Percentiles rank a stretch among this genome's conserved stretches.
Conservation (phyloP, 2,888 invertebrate genomes). For the Drosophila sordidapex region DNA sequence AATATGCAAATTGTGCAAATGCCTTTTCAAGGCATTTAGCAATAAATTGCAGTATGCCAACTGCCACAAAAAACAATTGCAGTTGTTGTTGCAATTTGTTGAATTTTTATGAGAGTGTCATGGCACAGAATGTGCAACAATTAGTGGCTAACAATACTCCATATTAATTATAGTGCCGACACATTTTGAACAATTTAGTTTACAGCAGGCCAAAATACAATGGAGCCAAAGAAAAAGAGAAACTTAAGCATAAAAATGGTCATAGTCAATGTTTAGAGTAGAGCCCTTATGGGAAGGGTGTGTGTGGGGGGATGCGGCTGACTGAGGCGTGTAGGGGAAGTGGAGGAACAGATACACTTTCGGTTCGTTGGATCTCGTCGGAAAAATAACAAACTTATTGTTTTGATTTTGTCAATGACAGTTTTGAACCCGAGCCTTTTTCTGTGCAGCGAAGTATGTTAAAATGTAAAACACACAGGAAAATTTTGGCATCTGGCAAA, state of each 20-base stretch:
- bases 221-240: not conserved
- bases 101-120: constrained; percentile 43
- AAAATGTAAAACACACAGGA: constrained; percentile 58
- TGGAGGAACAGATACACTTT: constrained; percentile 9
- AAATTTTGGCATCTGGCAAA: constrained; percentile 40
- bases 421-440: constrained; percentile 46
- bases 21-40: constrained; percentile 27
- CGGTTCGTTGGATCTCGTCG: constrained; percentile 64
- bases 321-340: not conserved
- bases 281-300: constrained; percentile 13
- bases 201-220: constrained; percentile 19
- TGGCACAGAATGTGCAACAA: constrained; percentile 51
- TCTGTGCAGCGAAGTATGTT: constrained; percentile 63
- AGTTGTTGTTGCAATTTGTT: constrained; percentile 33
- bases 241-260: constrained; percentile 11
- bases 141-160: constrained; percentile 56
- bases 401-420: constrained; percentile 79
- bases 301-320: not conserved
- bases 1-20: constrained; percentile 65
- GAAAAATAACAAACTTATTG: constrained; percentile 76
- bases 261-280: constrained; percentile 20
- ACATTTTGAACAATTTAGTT: constrained; percentile 48
- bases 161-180: constrained; percentile 42
- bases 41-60: constrained; percentile 18
- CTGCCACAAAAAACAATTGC: constrained; percentile 31